phyloP scores from a whole-genome alignment of 1,140 invertebrate genomes.

The Polypedilum vanderplanki region DNA sequence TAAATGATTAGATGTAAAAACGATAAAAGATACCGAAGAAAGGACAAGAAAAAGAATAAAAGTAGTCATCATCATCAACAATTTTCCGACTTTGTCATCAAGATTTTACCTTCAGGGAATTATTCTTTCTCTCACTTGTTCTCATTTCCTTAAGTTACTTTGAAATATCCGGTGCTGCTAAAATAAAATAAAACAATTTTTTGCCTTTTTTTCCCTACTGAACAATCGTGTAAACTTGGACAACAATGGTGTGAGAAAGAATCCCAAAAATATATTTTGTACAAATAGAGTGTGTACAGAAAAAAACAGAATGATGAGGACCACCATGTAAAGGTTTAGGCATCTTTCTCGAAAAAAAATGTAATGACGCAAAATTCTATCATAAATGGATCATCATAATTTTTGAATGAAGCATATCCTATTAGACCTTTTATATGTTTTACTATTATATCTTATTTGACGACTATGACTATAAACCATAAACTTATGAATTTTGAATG shows the following conservation, averaged over 20 bases:
- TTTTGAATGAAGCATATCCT: too few relatives aligned
- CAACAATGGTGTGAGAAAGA: background rate
- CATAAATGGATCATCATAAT: too few relatives aligned
- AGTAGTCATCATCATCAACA: background rate
- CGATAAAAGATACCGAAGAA: background rate
- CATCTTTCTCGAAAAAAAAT: too few relatives aligned
- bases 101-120: background rate
- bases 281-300: background rate
- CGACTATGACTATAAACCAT: too few relatives aligned
- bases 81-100: background rate
- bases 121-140: background rate
- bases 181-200: slow-evolving; percentile 11
- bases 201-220: background rate
- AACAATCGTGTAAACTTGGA: background rate
- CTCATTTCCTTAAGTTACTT: background rate
- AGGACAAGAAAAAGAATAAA: background rate
- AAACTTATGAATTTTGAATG: too few relatives aligned
- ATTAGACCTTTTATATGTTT: too few relatives aligned
- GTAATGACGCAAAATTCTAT: too few relatives aligned
- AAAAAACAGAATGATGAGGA: background rate
- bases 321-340: background rate
- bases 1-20: too few relatives aligned
- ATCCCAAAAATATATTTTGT: too few relatives aligned
- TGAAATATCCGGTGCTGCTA: background rate
- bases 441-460: too few relatives aligned